A percentile compares a stretch with the other conserved stretches of the same genome.
Conservation (phyloP, 2,113 vertebrate genomes). For the Prionailurus bengalensis region DNA sequence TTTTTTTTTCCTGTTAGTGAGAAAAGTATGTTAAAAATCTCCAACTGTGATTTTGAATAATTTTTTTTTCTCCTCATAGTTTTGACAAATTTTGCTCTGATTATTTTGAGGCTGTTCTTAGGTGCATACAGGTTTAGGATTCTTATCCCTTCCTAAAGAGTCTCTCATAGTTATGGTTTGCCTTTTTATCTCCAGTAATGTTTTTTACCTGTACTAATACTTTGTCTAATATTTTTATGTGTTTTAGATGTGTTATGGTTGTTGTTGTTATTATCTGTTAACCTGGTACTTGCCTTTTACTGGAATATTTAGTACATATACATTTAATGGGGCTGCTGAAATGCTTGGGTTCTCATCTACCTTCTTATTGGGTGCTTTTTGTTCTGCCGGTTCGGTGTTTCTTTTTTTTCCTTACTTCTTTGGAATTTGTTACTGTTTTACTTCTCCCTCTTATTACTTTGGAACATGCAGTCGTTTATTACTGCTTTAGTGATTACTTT, state of each 20-base stretch:
- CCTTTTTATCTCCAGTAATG: background rate
- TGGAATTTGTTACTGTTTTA: background rate
- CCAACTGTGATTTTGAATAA: background rate
- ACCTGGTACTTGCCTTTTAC: background rate
- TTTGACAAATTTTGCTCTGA: background rate
- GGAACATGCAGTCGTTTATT: background rate
- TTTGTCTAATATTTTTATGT: background rate
- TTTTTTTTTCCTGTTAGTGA: background rate
- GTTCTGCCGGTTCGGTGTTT: background rate
- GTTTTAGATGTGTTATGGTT: background rate
- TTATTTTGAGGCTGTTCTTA: background rate
- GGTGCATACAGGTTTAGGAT: background rate
- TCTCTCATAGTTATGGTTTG: background rate
- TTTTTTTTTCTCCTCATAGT: background rate
- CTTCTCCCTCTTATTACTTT: background rate
- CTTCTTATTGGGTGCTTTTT: background rate
- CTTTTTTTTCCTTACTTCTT: background rate
- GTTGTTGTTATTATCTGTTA: background rate
- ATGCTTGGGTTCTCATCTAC: background rate
- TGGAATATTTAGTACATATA: background rate
- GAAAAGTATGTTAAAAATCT: conserved; percentile 1
- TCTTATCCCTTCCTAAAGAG: background rate
- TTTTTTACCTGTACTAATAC: background rate
- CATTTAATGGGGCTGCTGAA: background rate
- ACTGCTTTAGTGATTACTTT: background rate